phyloP scores from a whole-genome alignment of 1,140 invertebrate genomes.

The Mizuhopecten yessoensis region DNA sequence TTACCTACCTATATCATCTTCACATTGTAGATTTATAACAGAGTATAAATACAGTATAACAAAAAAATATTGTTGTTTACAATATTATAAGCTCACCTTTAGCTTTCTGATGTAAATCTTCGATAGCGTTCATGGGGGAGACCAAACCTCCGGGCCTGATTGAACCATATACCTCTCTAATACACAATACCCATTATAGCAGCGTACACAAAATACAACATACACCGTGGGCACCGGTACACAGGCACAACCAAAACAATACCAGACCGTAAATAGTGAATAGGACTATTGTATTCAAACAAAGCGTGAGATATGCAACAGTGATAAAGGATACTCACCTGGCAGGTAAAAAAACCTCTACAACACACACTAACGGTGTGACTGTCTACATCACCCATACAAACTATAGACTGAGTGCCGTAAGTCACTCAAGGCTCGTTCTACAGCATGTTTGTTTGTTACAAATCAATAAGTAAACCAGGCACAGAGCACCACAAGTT shows the following conservation, averaged over 20 bases:
- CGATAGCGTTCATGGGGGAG: neutral
- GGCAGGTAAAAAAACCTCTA: neutral
- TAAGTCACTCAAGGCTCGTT: neutral
- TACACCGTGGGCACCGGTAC: neutral
- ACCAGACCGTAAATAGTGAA: neutral
- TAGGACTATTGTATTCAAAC: neutral
- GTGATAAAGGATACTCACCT: slow-evolving; percentile 25
- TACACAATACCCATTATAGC: neutral
- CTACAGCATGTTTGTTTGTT: neutral
- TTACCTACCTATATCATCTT: too few relatives aligned
- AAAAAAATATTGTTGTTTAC: too few relatives aligned
- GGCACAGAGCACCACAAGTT: neutral
- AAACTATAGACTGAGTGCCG: too few relatives aligned
- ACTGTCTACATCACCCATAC: neutral
- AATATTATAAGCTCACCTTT: neutral
- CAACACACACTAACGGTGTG: too few relatives aligned
- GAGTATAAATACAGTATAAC: neutral
- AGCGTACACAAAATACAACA: neutral
- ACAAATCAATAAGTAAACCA: neutral
- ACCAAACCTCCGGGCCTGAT: neutral
- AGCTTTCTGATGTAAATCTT: neutral
- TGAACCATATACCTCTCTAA: too few relatives aligned
- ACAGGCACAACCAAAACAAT: neutral
- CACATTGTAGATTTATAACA: neutral
- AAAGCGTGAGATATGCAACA: neutral